Evolutionary conservation across 2,888 invertebrate species (phyloP), one percentile per base, ranked within the genome.

Genomic region (Hoplodrina ambigua): DNA sequence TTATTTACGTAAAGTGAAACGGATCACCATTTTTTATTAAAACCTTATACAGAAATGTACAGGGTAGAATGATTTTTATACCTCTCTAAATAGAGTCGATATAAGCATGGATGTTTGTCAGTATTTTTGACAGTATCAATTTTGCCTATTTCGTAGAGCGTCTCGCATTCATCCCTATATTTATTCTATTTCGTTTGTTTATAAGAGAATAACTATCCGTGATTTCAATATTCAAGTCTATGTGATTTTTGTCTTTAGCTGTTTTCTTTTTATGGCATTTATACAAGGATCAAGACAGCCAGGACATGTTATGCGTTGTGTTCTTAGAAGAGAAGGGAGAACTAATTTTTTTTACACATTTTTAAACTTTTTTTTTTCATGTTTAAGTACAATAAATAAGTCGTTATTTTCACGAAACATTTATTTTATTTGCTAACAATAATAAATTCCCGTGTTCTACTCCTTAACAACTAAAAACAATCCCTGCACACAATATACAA

Each of bases 401-500:
- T 41, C 10, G 41, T 46, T 25, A 59, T 59, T 73, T 78, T 59
- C 25, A 67, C 20, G 33, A 53, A 50, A 60, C 53, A 61, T 58
- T 58, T 55, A 57, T 61, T 66, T 57, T 59, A 59, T 75, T 63
- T 59, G 52, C 54, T 20, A 20, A 68, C 55, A 60, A 30, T 54
- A 75, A 67, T 81, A 81, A 72, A 78, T 54, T 55, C 46, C 17
- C 30, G 10, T 67, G 66, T 78, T 61, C 5, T 20, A 65, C 65
- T 64, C 25, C 41, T 52, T 56, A 62, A 81, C 63, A 78, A 57
- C 65, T 69, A 69, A 75, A 75, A 82, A 78, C 79, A 75, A 69
- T 67, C 46, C 63, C 52, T 60, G 73, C 69, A 70, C 64, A 71
- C 73, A 81, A 79, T 83, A 84, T 76, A 72, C 71, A 81, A 85